A percentile compares a stretch with the other conserved stretches of the same genome.
Conservation (phyloP, 2,888 invertebrate species). For the Aproaerema taeniolella region DNA sequence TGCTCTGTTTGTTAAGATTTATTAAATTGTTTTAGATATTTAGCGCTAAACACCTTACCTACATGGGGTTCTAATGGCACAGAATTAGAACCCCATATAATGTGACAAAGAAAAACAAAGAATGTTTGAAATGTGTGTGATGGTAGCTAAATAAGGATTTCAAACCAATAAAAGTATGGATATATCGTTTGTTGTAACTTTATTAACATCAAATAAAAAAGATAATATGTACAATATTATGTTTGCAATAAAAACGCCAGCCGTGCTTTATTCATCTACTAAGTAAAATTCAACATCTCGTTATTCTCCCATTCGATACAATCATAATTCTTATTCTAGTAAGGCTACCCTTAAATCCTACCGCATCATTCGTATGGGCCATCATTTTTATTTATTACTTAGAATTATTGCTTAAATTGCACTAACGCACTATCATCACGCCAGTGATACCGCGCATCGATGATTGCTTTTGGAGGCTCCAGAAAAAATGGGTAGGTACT, state of each 20-base stretch:
- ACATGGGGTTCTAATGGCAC: no score
- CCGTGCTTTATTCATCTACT: conserved; percentile 62
- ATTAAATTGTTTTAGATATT: no score
- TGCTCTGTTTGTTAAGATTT: conserved; percentile 31
- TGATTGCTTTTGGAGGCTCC: neutral
- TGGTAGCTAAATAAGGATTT: no score
- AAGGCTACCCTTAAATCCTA: conserved; percentile 75
- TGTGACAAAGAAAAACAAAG: no score
- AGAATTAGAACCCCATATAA: no score
- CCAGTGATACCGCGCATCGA: neutral
- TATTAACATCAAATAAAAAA: conserved; percentile 67
- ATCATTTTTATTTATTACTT: conserved; percentile 27
- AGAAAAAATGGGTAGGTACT: no score
- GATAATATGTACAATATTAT: conserved; percentile 50
- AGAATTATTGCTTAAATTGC: conserved; percentile 42
- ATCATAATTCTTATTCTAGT: conserved; percentile 69
- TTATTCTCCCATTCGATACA: conserved; percentile 46
- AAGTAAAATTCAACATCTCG: conserved; percentile 61
- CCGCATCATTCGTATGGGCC: conserved; percentile 46
- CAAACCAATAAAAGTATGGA: neutral
- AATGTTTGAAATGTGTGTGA: no score
- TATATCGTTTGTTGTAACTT: conserved; percentile 52
- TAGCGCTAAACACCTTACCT: no score
- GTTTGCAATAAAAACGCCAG: conserved; percentile 65
- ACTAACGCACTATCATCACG: conserved; percentile 6